Percentiles rank a stretch among this genome's conserved stretches.
Evolutionary conservation across 2,113 vertebrate species (phyloP).

Genomic region (Laticauda laticaudata): DNA sequence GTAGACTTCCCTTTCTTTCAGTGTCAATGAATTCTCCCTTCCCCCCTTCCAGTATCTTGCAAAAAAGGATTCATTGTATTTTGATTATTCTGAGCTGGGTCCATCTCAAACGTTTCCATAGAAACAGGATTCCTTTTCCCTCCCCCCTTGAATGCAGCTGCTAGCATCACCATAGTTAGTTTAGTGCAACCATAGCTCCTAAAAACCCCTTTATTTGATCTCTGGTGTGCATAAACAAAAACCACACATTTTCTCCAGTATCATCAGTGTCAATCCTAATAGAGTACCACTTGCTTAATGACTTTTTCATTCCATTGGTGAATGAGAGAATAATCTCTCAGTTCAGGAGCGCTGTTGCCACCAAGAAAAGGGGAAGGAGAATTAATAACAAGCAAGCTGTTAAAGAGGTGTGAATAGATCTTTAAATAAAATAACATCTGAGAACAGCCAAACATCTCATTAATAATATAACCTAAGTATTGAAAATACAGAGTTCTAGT

Average conservation of each 20-base stretch:
- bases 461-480: conserved; percentile 1
- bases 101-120: conserved; percentile 76
- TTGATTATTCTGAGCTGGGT: conserved; percentile 80
- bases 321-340: not conserved
- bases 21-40: conserved; percentile 63
- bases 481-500: conserved; percentile 13
- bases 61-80: conserved; percentile 79
- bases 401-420: not conserved
- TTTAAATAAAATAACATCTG: not conserved
- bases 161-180: conserved; percentile 66
- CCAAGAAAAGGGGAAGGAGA: not conserved
- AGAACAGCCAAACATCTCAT: conserved; percentile 6
- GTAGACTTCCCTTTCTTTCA: conserved; percentile 64
- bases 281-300: conserved; percentile 65
- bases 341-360: conserved; percentile 23
- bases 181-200: conserved; percentile 57
- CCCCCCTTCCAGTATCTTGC: conserved; percentile 56
- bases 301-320: conserved; percentile 45
- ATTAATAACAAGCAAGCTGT: not conserved
- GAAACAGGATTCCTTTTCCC: conserved; percentile 73
- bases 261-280: conserved; percentile 55
- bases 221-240: conserved; percentile 66
- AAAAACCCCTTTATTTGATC: conserved; percentile 67
- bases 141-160: conserved; percentile 67
- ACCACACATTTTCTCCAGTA: conserved; percentile 56